Evolutionary conservation across 2,797 vertebrate species (phyloP).

Genomic region (Dendrocincla fuliginosa): DNA sequence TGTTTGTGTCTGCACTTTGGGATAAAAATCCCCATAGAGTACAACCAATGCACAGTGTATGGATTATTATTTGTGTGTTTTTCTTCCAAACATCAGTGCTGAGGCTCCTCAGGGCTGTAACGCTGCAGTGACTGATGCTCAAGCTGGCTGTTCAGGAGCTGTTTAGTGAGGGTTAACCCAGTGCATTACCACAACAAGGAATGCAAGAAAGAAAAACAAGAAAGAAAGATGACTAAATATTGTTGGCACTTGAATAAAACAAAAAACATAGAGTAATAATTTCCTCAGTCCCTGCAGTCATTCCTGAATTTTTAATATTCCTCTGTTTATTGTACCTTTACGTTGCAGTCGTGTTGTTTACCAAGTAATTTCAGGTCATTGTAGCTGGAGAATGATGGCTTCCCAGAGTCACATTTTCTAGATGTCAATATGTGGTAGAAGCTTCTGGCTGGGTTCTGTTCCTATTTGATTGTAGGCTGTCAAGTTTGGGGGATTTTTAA

Average conservation of each 20-base stretch:
- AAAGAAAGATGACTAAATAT: slow-evolving; percentile 53
- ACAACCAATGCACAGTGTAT: not conserved
- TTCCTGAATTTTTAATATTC: slow-evolving; percentile 62
- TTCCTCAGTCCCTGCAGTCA: slow-evolving; percentile 50
- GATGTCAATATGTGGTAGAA: slow-evolving; percentile 4
- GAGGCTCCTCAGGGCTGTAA: not conserved
- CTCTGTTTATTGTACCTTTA: slow-evolving; percentile 61
- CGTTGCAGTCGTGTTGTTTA: slow-evolving; percentile 46
- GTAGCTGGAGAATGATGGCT: slow-evolving; percentile 49
- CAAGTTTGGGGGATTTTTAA: slow-evolving; percentile 21
- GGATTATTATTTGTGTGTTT: not conserved
- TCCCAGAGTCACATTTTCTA: slow-evolving; percentile 58
- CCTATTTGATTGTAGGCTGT: slow-evolving; percentile 56
- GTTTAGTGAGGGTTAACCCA: not conserved
- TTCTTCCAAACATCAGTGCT: not conserved
- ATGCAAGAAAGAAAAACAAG: not conserved
- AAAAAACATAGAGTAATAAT: slow-evolving; percentile 42
- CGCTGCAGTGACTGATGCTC: not conserved
- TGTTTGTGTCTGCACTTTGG: not conserved
- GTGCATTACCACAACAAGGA: not conserved
- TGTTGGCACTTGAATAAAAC: slow-evolving; percentile 54
- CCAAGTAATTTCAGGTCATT: slow-evolving; percentile 52
- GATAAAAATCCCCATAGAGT: not conserved
- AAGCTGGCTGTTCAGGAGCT: not conserved
- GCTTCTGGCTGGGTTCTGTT: slow-evolving; percentile 31